Conservation (phyloP, 2,113 vertebrate genomes). For the Oryzias javanicus region DNA sequence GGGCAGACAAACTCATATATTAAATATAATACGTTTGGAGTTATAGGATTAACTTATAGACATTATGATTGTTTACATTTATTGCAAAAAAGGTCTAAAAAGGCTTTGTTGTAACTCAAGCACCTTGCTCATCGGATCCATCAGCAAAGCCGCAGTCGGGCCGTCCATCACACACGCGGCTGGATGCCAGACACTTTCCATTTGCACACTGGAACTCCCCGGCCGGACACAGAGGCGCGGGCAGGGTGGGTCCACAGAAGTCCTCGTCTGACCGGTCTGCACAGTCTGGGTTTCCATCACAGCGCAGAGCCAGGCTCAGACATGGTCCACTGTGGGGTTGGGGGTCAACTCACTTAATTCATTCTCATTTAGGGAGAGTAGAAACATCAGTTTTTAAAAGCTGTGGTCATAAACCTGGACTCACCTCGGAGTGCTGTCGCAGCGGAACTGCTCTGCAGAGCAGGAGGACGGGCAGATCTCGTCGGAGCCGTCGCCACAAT, state of each 20-base stretch:
- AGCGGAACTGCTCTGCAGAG: conserved; percentile 72
- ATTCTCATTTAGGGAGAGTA: neutral
- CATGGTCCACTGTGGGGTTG: conserved; percentile 76
- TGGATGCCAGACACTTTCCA: conserved; percentile 73
- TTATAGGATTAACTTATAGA: too few relatives aligned
- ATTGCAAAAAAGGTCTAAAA: too few relatives aligned
- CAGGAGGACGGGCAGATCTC: conserved; percentile 82
- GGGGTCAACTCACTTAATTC: conserved; percentile 22
- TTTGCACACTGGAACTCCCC: conserved; percentile 79
- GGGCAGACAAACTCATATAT: too few relatives aligned
- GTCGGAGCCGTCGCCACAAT: conserved; percentile 88
- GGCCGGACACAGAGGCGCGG: conserved; percentile 48
- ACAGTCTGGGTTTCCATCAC: conserved; percentile 84
- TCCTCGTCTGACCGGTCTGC: conserved; percentile 83
- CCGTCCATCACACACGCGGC: conserved; percentile 74
- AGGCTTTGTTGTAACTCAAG: too few relatives aligned
- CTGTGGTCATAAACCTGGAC: neutral
- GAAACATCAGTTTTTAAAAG: neutral
- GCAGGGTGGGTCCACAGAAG: conserved; percentile 51
- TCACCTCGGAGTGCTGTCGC: conserved; percentile 53
- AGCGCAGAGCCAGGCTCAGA: conserved; percentile 75
- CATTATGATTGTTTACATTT: too few relatives aligned
- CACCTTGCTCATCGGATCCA: conserved; percentile 80
- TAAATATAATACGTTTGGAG: too few relatives aligned
- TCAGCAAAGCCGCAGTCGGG: conserved; percentile 83